Percentiles rank a stretch among this genome's conserved stretches.
Evolutionary conservation across 2,113 vertebrate species (phyloP).

Genomic region (Otocyon megalotis): DNA sequence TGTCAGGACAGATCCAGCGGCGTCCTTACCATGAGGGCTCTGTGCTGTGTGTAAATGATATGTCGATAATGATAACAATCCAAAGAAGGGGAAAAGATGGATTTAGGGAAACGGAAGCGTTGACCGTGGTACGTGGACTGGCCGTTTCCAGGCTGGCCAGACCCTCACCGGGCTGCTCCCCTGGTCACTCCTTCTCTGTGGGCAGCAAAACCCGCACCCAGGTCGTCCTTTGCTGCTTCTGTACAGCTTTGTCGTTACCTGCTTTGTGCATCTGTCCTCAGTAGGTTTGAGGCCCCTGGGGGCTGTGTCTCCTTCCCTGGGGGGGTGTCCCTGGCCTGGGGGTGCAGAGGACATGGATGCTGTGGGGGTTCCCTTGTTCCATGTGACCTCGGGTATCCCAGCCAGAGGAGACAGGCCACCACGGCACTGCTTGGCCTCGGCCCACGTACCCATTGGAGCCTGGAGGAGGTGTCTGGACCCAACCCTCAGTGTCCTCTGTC

Average conservation of each 20-base stretch:
- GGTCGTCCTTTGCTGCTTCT: not conserved
- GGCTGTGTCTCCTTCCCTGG: not conserved
- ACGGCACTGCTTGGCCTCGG: too few relatives aligned
- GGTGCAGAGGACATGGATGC: not conserved
- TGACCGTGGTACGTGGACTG: fast-evolving
- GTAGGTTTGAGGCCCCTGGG: not conserved
- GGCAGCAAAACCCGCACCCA: fast-evolving
- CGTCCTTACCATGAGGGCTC: too few relatives aligned
- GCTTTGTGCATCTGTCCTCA: not conserved
- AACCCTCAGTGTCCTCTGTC: not conserved
- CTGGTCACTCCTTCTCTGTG: not conserved
- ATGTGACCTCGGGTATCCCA: not conserved
- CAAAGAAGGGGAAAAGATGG: not conserved
- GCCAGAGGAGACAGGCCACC: not conserved
- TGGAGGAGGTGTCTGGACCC: not conserved
- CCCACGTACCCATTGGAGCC: not conserved
- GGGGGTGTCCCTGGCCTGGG: not conserved
- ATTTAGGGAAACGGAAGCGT: not conserved
- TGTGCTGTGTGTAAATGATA: not conserved
- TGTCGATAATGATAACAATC: not conserved
- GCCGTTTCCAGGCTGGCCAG: not conserved
- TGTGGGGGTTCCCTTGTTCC: not conserved
- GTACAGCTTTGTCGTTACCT: fast-evolving
- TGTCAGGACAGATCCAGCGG: not conserved
- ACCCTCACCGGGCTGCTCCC: fast-evolving